A percentile compares a stretch with the other conserved stretches of the same genome.
Evolutionary conservation across 2,888 invertebrate species (phyloP).

Genomic region (Idaea aversata): DNA sequence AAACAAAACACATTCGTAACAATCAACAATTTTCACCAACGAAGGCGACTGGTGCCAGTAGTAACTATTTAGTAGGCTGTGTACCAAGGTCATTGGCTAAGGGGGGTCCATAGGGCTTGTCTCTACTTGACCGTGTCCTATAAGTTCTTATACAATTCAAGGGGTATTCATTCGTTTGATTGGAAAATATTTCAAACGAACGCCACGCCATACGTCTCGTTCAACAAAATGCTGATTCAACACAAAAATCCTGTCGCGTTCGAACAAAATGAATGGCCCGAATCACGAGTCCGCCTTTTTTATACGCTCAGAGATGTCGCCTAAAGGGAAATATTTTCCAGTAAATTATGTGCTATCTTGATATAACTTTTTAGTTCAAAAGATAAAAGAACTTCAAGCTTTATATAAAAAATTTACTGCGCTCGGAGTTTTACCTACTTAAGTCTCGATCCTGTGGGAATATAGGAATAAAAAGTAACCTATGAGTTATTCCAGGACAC

Average conservation of each 20-base stretch:
- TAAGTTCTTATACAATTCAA: conserved; percentile 35
- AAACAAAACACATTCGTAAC: too few relatives aligned
- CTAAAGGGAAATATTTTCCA: conserved; percentile 18
- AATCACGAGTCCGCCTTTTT: conserved; percentile 16
- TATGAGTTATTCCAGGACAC: too few relatives aligned
- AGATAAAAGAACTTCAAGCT: background rate
- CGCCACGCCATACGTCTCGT: conserved; percentile 30
- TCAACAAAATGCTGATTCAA: conserved; percentile 27
- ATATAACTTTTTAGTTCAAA: background rate
- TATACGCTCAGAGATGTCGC: conserved; percentile 16
- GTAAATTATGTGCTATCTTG: conserved; percentile 12
- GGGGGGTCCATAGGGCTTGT: too few relatives aligned
- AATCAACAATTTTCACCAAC: too few relatives aligned
- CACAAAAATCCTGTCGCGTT: conserved; percentile 20
- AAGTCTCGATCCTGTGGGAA: too few relatives aligned
- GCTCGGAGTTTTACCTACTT: too few relatives aligned
- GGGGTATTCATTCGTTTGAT: conserved; percentile 43
- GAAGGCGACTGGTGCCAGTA: too few relatives aligned
- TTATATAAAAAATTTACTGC: conserved; percentile 3
- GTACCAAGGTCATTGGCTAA: too few relatives aligned
- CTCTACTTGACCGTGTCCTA: background rate
- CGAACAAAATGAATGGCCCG: conserved; percentile 22
- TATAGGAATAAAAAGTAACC: too few relatives aligned
- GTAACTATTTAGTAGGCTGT: too few relatives aligned
- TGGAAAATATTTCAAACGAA: conserved; percentile 46